Evolutionary conservation across 2,797 vertebrate species (phyloP), one percentile per base, ranked within the genome.

Genomic region (Chelon labrosus): DNA sequence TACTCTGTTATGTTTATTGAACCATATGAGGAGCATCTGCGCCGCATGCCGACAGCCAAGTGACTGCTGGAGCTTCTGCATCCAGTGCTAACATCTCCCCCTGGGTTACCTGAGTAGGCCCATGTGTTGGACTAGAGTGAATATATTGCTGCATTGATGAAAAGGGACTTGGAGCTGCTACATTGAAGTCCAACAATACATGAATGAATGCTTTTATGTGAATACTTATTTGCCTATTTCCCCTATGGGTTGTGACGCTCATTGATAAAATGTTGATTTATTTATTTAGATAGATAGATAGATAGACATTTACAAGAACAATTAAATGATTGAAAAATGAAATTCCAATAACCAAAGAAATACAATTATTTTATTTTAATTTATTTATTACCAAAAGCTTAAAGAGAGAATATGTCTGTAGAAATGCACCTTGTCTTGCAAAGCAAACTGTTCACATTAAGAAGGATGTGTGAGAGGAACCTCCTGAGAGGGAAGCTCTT

Each of bases 11-110:
- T 19, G 12, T 68, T 38, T 19, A 13, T 10, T 31, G n/a, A 31
- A 37, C 66, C 25, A 44, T n/a, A 27, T 46, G 31, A 52, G 37
- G 2, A 37, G 38, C 38, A 62, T 20, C 67, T 49, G 42, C 2
- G 20, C 20, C 3, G 0, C 31, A 35, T 39, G 31, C n/a, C 0
- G 5, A 14, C 61, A 27, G 12, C 41, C 12, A 69, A 27, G 53
- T 17, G 39, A 39, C 56, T 41, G 61, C 54, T 44, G 52, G 42
- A 16, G 41, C 10, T 27, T 52, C 2, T 74, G 70, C 54, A 67
- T 42, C 41, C 39, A 10, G 17, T 53, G 42, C 62, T 10, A 27
- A 50, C 17, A 13, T 55, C 31, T 64, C 51, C 35, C 25, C 27
- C 7, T 35, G 27, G 4, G 53, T 0, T 20, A 10, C 47, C 51